Percentiles rank a stretch among this genome's conserved stretches.
These are phyloP conservation scores for Campoletis raptor DNA, from an alignment of 2,888 invertebrate genomes.

Conservation along the genomic window DNA sequence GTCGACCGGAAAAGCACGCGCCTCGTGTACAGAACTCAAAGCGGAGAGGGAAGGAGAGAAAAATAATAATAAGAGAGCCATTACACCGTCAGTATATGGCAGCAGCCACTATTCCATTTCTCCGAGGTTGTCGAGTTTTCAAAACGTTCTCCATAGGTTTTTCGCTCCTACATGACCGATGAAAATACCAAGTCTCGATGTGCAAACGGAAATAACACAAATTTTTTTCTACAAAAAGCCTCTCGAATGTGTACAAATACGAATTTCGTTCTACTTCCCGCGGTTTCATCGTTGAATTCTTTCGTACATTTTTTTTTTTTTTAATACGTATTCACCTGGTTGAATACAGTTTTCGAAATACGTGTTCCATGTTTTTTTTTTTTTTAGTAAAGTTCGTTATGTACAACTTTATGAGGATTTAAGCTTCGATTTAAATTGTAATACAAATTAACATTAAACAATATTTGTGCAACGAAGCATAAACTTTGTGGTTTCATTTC, in stretches of 20 bases:
- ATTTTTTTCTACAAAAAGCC: background rate
- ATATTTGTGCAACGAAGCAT: too few relatives aligned
- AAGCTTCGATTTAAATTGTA: too few relatives aligned
- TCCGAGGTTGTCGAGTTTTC: conserved; percentile 22
- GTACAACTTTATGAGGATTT: too few relatives aligned
- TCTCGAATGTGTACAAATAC: background rate
- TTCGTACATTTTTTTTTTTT: background rate
- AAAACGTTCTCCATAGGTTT: conserved; percentile 12
- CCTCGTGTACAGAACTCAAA: conserved; percentile 38
- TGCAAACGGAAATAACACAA: conserved; percentile 1
- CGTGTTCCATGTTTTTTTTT: background rate
- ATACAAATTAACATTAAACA: too few relatives aligned
- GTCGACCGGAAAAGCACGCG: conserved; percentile 71
- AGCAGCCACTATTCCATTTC: conserved; percentile 6
- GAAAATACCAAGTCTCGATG: background rate
- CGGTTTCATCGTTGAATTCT: background rate
- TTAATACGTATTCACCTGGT: background rate
- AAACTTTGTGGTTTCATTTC: background rate
- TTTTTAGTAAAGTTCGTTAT: background rate
- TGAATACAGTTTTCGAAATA: background rate
- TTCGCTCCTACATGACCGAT: background rate
- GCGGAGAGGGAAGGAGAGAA: background rate
- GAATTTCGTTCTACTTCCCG: background rate
- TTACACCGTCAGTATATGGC: conserved; percentile 32
- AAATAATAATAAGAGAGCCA: conserved; percentile 59